Base-by-base conservation (phyloP, 2,888 invertebrate species). In the Pheosia tremula region DNA sequence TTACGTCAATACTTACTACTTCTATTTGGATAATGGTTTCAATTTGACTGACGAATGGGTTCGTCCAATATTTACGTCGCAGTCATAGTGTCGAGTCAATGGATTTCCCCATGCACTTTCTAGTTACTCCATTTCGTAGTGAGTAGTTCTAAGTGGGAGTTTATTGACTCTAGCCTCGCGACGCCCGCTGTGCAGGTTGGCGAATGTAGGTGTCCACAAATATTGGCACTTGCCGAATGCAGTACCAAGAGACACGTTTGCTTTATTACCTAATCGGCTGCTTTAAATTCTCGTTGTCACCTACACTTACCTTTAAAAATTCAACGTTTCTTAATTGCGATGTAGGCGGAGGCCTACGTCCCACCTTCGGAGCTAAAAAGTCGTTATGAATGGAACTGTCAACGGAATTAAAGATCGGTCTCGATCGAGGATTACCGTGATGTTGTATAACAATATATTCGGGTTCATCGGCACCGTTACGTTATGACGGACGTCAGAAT, bases 151-250 rank as follows among this genome's bases (percentile, higher is more conserved):
- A 59, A 66, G 89, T 90, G 86, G 89, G 86, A 88, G 89, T 88
- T 83, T 88, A 86, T 89, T 89, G 85, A 89, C 88, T 85, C 72
- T 81, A 78, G 71, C 75, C 68, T 67, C 71, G 70, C 71, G 78
- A 76, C 72, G 78, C 68, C 67, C 76, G 81, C 79, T 78, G 78
- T 78, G 82, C 90, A 87, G 84, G 87, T 88, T 88, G 84, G 88
- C 87, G 87, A 87, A 88, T 85, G 93, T 91, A 88, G 91, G 91
- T 87, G 92, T 90, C 75, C 83, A 89, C 92, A 92, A 92, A 93
- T 93, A 92, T 93, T 92, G 81, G 84, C 85, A 82, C 87, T 90
- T 87, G 84, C 88, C 85, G 83, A 91, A 90, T 86, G 86, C 84
- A 82, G 79, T 82, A 74, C 78, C 74, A 73, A 81, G 72, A 78